Conservation (phyloP, 1,140 invertebrate genomes). For the Globodera rostochiensis region DNA sequence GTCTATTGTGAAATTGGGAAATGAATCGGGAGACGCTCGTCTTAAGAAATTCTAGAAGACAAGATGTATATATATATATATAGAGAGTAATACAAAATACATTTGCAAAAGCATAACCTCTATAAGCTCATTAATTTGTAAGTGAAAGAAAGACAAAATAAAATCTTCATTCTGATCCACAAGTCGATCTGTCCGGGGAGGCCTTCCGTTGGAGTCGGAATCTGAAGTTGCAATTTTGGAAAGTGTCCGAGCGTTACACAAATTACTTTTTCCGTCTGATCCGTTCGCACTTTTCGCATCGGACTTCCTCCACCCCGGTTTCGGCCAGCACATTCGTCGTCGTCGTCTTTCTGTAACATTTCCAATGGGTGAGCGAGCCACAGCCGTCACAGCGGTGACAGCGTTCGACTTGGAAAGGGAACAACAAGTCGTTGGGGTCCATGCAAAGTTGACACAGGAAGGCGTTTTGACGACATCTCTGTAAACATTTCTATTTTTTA, state of each 20-base stretch:
- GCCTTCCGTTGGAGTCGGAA: not conserved
- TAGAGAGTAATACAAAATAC: too few relatives aligned
- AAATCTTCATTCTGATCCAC: not conserved
- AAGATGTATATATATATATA: too few relatives aligned
- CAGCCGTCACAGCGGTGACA: constrained; percentile 47
- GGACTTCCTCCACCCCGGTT: not conserved
- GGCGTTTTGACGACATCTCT: constrained; percentile 38
- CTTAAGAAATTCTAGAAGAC: too few relatives aligned
- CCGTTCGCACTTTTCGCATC: constrained; percentile 40
- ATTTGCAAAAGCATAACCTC: too few relatives aligned
- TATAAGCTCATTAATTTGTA: too few relatives aligned
- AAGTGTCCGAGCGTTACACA: too few relatives aligned
- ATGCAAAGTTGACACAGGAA: constrained; percentile 55
- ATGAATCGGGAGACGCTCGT: too few relatives aligned
- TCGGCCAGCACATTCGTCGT: not conserved
- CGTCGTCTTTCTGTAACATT: constrained; percentile 37
- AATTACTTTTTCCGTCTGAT: constrained; percentile 34
- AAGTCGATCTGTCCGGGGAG: not conserved
- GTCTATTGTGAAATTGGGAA: too few relatives aligned
- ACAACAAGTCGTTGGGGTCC: constrained; percentile 41
- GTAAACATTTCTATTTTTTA: constrained; percentile 1
- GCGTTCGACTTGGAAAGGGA: constrained; percentile 56
- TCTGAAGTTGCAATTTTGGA: not conserved
- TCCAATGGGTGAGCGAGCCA: constrained; percentile 35
- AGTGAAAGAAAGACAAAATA: not conserved